phyloP scores from a whole-genome alignment of 2,797 vertebrate genomes.

The Nyctibius grandis region DNA sequence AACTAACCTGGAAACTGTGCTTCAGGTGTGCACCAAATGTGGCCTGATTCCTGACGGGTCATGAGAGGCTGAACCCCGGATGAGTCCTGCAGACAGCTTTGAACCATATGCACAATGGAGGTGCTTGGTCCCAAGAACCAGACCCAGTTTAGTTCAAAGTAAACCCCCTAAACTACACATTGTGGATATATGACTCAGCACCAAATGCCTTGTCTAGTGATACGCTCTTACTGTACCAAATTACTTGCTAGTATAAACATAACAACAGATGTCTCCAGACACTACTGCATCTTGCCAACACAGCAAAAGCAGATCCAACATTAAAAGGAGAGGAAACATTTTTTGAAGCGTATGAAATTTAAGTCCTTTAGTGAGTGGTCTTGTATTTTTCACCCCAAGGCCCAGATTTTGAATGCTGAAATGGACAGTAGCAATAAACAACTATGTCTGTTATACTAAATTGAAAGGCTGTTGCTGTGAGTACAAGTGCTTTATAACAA shows the following conservation, averaged over 20 bases:
- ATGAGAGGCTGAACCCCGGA: background rate
- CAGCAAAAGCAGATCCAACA: background rate
- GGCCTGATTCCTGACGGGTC: background rate
- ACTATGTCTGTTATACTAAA: background rate
- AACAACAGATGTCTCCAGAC: constrained; percentile 5
- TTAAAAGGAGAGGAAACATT: background rate
- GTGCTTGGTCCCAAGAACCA: background rate
- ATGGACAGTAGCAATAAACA: background rate
- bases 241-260: constrained; percentile 5
- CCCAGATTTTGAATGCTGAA: background rate
- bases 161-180: background rate
- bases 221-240: background rate
- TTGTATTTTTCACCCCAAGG: background rate
- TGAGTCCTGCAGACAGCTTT: background rate
- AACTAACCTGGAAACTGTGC: background rate
- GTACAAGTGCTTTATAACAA: background rate
- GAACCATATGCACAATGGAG: background rate
- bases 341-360: background rate
- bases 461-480: background rate
- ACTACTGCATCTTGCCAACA: background rate
- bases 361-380: background rate
- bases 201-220: background rate
- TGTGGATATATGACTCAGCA: constrained; percentile 26
- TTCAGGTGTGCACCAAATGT: constrained; percentile 28
- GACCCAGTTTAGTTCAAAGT: background rate